Conservation (phyloP, 1,140 invertebrate genomes). For the Rhopalosiphum maidis region DNA sequence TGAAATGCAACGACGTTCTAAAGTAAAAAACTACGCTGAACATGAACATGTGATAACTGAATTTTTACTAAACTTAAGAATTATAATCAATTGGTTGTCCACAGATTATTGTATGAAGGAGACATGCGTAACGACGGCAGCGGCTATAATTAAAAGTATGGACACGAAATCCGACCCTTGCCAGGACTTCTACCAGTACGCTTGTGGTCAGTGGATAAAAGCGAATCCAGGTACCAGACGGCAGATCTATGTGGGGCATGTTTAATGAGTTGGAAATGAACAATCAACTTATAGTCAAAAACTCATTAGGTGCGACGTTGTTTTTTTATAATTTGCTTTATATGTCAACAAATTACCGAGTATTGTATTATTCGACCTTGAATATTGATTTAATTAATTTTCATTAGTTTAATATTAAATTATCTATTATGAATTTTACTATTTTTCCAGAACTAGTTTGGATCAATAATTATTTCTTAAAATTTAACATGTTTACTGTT, state of each 20-base stretch:
- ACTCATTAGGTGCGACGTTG: conserved; percentile 75
- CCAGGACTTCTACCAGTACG: conserved; percentile 92
- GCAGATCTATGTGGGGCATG: conserved; percentile 94
- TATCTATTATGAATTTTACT: too few relatives aligned
- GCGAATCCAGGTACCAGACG: conserved; percentile 90
- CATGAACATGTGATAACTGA: not conserved
- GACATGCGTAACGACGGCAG: conserved; percentile 85
- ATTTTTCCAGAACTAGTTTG: not conserved
- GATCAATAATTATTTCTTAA: too few relatives aligned
- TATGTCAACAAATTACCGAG: too few relatives aligned
- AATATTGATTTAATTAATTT: too few relatives aligned
- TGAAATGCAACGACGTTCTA: too few relatives aligned
- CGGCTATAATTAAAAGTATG: conserved; percentile 83
- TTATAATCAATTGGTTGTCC: not conserved
- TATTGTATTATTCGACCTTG: too few relatives aligned
- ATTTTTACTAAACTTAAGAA: not conserved
- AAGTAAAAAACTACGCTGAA: not conserved
- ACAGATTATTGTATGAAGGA: conserved; percentile 74
- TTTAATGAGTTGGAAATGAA: conserved; percentile 92
- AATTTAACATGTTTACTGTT: too few relatives aligned
- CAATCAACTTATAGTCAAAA: conserved; percentile 91
- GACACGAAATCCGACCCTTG: conserved; percentile 83
- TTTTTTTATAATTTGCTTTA: not conserved
- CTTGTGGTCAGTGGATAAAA: conserved; percentile 90
- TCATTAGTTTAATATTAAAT: too few relatives aligned